Percentiles rank a stretch among this genome's conserved stretches.
Evolutionary conservation across 2,113 vertebrate species (phyloP).

Genomic region (Oryzias javanicus): DNA sequence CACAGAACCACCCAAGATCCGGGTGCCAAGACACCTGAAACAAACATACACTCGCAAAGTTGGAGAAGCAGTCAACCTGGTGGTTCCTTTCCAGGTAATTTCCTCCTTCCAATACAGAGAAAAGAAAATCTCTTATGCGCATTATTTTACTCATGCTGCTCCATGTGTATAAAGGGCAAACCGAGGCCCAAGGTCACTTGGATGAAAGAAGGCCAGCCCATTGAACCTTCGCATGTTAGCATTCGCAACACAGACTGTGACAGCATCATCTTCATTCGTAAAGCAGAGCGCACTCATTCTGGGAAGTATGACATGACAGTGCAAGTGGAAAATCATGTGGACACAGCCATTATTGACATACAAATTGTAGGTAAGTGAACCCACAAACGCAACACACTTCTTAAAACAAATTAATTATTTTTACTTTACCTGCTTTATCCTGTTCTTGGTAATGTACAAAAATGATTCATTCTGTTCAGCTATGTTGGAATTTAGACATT

Average conservation of each 20-base stretch:
- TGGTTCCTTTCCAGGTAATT: slow-evolving; percentile 93
- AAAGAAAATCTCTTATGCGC: neutral
- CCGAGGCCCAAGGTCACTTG: slow-evolving; percentile 91
- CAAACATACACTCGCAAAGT: slow-evolving; percentile 93
- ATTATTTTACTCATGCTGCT: neutral
- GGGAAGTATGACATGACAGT: slow-evolving; percentile 92
- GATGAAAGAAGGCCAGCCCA: slow-evolving; percentile 86
- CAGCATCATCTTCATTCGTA: slow-evolving; percentile 96
- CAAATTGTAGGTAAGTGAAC: slow-evolving; percentile 89
- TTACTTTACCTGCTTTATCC: too few relatives aligned
- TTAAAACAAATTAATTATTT: neutral
- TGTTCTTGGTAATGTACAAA: neutral
- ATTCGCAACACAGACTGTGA: slow-evolving; percentile 95
- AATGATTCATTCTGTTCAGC: neutral
- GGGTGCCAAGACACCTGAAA: slow-evolving; percentile 93
- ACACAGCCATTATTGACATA: slow-evolving; percentile 88
- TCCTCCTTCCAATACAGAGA: neutral
- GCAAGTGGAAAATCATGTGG: slow-evolving; percentile 88
- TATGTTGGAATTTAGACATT: neutral
- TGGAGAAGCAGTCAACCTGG: slow-evolving; percentile 94
- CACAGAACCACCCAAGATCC: slow-evolving; percentile 93
- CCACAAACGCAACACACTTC: neutral
- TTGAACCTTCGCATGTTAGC: slow-evolving; percentile 89
- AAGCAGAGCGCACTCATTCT: slow-evolving; percentile 91
- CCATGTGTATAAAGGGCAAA: slow-evolving; percentile 80